These are phyloP conservation scores for Macaca mulatta DNA, from an alignment of 2,113 vertebrate genomes.

Conservation along the genomic window DNA sequence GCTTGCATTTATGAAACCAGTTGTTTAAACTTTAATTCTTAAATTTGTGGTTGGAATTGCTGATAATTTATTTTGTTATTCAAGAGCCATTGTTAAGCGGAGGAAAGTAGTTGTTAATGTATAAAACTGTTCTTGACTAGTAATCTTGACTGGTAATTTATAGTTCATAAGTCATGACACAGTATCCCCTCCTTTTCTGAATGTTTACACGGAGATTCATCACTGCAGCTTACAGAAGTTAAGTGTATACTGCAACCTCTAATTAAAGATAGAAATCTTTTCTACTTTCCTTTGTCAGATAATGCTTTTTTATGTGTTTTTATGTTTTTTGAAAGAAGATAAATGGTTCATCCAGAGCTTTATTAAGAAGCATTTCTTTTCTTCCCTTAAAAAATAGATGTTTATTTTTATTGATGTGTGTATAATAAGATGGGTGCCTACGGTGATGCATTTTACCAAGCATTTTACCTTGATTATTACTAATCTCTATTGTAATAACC, in stretches of 20 bases:
- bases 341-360: background rate
- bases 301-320: background rate
- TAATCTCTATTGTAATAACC: background rate
- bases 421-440: background rate
- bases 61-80: conserved; percentile 57
- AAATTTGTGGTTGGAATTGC: conserved; percentile 50
- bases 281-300: background rate
- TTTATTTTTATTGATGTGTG: background rate
- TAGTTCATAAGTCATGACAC: background rate
- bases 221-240: background rate
- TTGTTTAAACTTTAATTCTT: background rate
- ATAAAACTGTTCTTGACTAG: background rate
- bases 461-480: background rate
- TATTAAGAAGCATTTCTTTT: background rate
- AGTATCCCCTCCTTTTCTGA: conserved; percentile 36
- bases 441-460: background rate
- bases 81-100: conserved; percentile 51
- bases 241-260: background rate
- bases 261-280: background rate
- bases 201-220: background rate
- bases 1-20: background rate
- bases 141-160: background rate
- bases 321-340: background rate
- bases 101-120: conserved; percentile 30
- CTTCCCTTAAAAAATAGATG: background rate